Evolutionary conservation across 2,888 invertebrate genomes (phyloP).

Genomic region (Folsomia manolachei): DNA sequence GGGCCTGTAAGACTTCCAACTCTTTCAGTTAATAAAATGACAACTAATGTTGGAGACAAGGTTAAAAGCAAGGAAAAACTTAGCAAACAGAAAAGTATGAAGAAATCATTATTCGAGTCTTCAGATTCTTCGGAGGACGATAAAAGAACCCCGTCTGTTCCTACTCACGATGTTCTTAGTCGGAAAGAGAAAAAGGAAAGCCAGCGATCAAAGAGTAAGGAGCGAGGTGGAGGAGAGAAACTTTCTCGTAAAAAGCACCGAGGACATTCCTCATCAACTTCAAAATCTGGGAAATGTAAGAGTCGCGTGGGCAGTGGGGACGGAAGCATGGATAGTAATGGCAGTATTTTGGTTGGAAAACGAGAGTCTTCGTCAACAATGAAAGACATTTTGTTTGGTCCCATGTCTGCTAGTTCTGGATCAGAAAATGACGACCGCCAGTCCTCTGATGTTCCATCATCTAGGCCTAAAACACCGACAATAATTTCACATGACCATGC

Average conservation of each 20-base stretch:
- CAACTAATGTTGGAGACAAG: conserved; percentile 15
- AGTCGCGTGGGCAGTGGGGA: conserved; percentile 37
- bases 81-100: conserved; percentile 39
- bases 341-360: conserved; percentile 26
- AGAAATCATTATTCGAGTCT: conserved; percentile 45
- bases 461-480: conserved; percentile 45
- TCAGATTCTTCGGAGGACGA: conserved; percentile 42
- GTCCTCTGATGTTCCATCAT: conserved; percentile 24
- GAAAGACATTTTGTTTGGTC: conserved; percentile 46
- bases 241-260: conserved; percentile 33
- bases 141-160: conserved; percentile 10
- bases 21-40: not conserved
- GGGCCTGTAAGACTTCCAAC: conserved; percentile 8
- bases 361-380: conserved; percentile 41
- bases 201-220: conserved; percentile 22
- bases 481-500: not conserved
- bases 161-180: conserved; percentile 7
- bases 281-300: conserved; percentile 34
- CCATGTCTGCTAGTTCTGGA: conserved; percentile 44
- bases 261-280: conserved; percentile 33
- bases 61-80: conserved; percentile 39
- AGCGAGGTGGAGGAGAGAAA: conserved; percentile 36
- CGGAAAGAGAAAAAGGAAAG: conserved; percentile 24
- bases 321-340: conserved; percentile 1
- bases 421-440: conserved; percentile 38